phyloP scores from a whole-genome alignment of 2,113 vertebrate genomes.

The Progne subis region DNA sequence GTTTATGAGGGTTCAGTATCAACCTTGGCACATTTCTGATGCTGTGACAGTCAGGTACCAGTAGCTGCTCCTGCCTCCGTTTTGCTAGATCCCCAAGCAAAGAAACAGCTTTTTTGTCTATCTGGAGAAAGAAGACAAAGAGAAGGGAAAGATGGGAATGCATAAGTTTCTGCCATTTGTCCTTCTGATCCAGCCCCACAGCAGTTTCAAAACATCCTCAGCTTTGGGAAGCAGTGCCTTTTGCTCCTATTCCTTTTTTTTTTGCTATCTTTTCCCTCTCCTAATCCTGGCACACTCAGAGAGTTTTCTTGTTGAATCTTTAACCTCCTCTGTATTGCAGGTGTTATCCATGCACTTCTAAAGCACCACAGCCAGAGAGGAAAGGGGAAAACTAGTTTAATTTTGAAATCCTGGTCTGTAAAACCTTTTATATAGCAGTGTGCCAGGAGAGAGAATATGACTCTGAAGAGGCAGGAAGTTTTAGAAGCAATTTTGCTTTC shows the following conservation, averaged over 20 bases:
- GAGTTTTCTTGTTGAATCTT: background rate
- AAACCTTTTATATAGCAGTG: background rate
- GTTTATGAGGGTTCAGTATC: background rate
- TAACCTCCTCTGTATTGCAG: background rate
- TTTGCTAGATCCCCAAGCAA: background rate
- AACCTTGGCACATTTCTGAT: rapidly evolving
- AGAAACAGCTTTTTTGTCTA: background rate
- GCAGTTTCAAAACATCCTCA: background rate
- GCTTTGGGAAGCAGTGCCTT: background rate
- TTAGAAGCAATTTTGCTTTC: background rate
- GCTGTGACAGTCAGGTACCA: background rate
- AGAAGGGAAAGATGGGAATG: background rate
- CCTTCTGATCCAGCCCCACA: background rate
- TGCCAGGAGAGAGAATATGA: background rate
- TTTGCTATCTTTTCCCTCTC: background rate
- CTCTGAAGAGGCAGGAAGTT: background rate
- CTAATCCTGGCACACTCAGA: background rate
- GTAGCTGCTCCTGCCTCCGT: background rate
- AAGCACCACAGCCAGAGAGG: background rate
- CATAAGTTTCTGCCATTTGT: background rate
- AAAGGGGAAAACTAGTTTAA: background rate
- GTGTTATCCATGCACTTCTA: background rate
- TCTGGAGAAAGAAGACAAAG: background rate
- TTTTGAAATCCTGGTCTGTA: background rate
- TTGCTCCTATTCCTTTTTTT: background rate